A percentile compares a stretch with the other conserved stretches of the same genome.
Evolutionary conservation across 2,113 vertebrate species (phyloP).

Genomic region (Perccottus glenii): DNA sequence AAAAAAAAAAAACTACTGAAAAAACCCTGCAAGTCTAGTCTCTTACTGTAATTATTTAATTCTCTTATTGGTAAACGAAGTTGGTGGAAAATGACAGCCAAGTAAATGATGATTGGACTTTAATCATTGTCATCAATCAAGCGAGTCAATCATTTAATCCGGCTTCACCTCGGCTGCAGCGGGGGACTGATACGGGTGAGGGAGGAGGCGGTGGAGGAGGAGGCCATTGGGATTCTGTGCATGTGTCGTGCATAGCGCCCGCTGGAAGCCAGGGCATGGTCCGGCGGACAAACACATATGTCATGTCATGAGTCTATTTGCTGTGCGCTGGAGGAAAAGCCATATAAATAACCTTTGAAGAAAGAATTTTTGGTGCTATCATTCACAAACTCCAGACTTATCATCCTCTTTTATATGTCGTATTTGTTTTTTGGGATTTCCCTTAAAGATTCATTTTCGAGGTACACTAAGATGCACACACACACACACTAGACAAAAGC

Average conservation of each 20-base stretch:
- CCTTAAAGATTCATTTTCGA: slow-evolving; percentile 2
- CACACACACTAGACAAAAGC: slow-evolving; percentile 20
- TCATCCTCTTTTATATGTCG: neutral
- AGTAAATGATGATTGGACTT: slow-evolving; percentile 59
- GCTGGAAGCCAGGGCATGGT: slow-evolving; percentile 46
- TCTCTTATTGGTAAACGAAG: slow-evolving; percentile 53
- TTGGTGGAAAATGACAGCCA: slow-evolving; percentile 36
- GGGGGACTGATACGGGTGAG: slow-evolving; percentile 34
- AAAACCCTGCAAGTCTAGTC: slow-evolving; percentile 23
- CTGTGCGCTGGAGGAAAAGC: slow-evolving; percentile 41
- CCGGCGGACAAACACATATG: slow-evolving; percentile 65
- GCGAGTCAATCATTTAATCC: slow-evolving; percentile 50
- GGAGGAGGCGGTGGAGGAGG: neutral
- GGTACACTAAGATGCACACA: slow-evolving; percentile 11
- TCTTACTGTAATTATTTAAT: slow-evolving; percentile 47
- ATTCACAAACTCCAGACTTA: slow-evolving; percentile 12
- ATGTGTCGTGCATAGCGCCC: slow-evolving; percentile 28
- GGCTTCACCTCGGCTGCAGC: neutral
- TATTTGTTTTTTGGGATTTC: neutral
- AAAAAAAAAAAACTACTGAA: slow-evolving; percentile 8
- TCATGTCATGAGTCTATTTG: slow-evolving; percentile 66
- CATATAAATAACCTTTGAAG: slow-evolving; percentile 53
- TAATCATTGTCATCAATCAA: slow-evolving; percentile 63
- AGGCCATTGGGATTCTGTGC: slow-evolving; percentile 57
- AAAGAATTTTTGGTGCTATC: slow-evolving; percentile 36